These are phyloP conservation scores for Choreutis nemorana DNA, from an alignment of 2,888 invertebrate genomes.

Conservation along the genomic window DNA sequence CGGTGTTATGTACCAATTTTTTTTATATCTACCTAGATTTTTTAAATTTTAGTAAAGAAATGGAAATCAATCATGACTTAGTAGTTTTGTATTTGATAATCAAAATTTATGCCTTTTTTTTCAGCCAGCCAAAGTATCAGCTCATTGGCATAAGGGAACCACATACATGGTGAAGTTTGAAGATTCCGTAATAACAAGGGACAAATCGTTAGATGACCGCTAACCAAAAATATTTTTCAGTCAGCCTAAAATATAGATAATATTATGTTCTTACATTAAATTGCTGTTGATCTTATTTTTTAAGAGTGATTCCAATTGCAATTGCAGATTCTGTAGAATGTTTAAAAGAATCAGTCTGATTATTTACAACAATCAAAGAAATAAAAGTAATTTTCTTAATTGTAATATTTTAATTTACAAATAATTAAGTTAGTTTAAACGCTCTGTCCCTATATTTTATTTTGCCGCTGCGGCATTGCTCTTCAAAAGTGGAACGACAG, in stretches of 20 bases:
- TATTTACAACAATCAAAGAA: too few relatives aligned
- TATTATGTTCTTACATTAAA: too few relatives aligned
- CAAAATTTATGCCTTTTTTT: constrained; percentile 30
- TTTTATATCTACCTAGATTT: too few relatives aligned
- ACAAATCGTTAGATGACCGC: constrained; percentile 90
- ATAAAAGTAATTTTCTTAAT: neutral
- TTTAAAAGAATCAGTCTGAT: too few relatives aligned
- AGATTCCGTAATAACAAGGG: constrained; percentile 87
- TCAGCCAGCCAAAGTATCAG: constrained; percentile 96
- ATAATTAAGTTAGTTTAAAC: constrained; percentile 67
- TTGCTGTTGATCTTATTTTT: too few relatives aligned
- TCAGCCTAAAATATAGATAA: constrained; percentile 2
- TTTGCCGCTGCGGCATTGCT: constrained; percentile 69
- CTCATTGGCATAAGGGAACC: constrained; percentile 99
- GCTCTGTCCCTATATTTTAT: constrained; percentile 75
- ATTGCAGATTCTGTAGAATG: too few relatives aligned
- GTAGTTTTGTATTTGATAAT: neutral
- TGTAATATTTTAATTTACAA: constrained; percentile 12
- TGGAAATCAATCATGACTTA: neutral
- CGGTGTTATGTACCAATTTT: too few relatives aligned
- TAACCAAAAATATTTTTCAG: constrained; percentile 51
- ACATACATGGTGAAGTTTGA: constrained; percentile 99
- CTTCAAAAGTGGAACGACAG: constrained; percentile 56
- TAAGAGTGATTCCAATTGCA: too few relatives aligned
- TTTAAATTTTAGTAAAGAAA: too few relatives aligned